A percentile compares a stretch with the other conserved stretches of the same genome.
These are phyloP conservation scores for Cryptus armator DNA, from an alignment of 2,888 invertebrate genomes.

Conservation along the genomic window DNA sequence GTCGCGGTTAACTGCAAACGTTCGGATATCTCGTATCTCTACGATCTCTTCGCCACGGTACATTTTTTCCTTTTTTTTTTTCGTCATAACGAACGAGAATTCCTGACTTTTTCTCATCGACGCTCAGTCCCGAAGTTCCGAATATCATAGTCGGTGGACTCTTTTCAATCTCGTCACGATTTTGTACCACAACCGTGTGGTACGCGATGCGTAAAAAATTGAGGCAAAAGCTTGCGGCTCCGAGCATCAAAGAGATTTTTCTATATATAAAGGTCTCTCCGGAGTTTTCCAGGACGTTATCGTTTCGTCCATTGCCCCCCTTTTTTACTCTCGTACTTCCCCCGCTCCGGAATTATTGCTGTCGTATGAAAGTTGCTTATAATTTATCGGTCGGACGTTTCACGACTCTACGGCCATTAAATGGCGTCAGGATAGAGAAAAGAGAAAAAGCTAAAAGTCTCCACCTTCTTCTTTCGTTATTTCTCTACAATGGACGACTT, in stretches of 20 bases:
- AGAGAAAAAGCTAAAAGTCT: conserved; percentile 15
- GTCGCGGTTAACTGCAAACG: conserved; percentile 12
- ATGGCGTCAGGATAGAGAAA: conserved; percentile 27
- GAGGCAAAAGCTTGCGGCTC: neutral
- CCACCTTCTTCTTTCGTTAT: conserved; percentile 8
- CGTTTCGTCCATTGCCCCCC: conserved; percentile 34
- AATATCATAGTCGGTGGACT: neutral
- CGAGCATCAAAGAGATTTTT: conserved; percentile 2
- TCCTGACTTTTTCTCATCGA: neutral
- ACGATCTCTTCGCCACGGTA: neutral
- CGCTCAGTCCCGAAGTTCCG: neutral
- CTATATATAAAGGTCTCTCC: neutral
- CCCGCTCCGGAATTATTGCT: conserved; percentile 38
- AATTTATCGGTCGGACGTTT: conserved; percentile 57
- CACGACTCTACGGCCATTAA: conserved; percentile 40
- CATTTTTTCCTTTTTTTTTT: neutral
- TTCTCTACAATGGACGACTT: conserved; percentile 18
- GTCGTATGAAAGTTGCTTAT: conserved; percentile 58
- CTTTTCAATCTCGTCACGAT: conserved; percentile 4
- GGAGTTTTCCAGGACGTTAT: conserved; percentile 21
- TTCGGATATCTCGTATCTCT: conserved; percentile 15
- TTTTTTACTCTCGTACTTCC: neutral
- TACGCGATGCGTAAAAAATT: conserved; percentile 15
- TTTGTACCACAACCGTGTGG: neutral
- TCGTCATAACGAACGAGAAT: neutral